Percentiles rank a stretch among this genome's conserved stretches.
Conservation (phyloP, 2,113 vertebrate genomes). For the Megaleporinus macrocephalus region DNA sequence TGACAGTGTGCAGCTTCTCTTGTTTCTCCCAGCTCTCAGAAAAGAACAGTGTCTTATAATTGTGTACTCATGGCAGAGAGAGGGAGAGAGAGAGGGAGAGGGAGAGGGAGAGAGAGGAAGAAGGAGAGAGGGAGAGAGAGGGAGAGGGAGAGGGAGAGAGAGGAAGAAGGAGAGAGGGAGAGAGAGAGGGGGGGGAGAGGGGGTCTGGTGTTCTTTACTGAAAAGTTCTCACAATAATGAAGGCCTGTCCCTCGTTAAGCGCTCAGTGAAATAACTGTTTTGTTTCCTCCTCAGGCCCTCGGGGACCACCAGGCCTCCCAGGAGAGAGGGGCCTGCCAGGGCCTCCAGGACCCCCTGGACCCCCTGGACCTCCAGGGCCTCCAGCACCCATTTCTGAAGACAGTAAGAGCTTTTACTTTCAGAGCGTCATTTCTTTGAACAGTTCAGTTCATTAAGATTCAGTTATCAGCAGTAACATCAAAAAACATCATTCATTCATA, state of each 20-base stretch:
- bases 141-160: too few relatives aligned
- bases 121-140: too few relatives aligned
- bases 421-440: too few relatives aligned
- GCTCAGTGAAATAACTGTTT: constrained; percentile 21
- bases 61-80: too few relatives aligned
- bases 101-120: too few relatives aligned
- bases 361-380: constrained; percentile 66
- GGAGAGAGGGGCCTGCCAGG: constrained; percentile 87
- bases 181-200: neutral
- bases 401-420: constrained; percentile 62
- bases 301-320: constrained; percentile 83
- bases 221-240: neutral
- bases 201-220: neutral
- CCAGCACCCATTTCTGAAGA: constrained; percentile 69
- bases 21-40: too few relatives aligned
- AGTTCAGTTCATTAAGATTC: too few relatives aligned
- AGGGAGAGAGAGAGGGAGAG: too few relatives aligned
- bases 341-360: constrained; percentile 79
- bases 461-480: too few relatives aligned
- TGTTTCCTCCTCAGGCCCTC: constrained; percentile 75
- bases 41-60: too few relatives aligned
- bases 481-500: too few relatives aligned
- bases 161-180: neutral
- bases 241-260: neutral
- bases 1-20: too few relatives aligned